These are phyloP conservation scores for Noctua janthina DNA, from an alignment of 2,888 invertebrate genomes.

Conservation along the genomic window DNA sequence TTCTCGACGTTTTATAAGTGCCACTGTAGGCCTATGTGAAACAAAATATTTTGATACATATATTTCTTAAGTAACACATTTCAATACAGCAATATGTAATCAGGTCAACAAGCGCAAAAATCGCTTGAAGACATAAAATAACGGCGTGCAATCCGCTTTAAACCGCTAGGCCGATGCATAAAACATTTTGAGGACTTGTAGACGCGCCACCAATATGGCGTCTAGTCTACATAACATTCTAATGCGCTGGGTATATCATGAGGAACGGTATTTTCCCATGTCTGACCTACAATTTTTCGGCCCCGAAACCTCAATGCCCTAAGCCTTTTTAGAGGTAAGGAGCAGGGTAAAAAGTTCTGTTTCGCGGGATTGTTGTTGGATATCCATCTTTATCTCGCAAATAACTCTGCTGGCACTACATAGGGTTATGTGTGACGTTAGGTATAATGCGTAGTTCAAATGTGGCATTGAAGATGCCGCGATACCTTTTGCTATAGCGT, in stretches of 20 bases:
- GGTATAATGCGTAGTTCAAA: no score
- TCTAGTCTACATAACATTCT: slow-evolving; percentile 73
- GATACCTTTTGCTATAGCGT: no score
- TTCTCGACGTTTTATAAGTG: no score
- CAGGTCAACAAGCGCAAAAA: slow-evolving; percentile 48
- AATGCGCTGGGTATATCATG: slow-evolving; percentile 62
- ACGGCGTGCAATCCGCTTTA: slow-evolving; percentile 72
- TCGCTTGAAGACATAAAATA: slow-evolving; percentile 66
- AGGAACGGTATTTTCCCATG: slow-evolving; percentile 54
- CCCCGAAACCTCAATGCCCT: not conserved
- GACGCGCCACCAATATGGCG: slow-evolving; percentile 73
- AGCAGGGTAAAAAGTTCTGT: not conserved
- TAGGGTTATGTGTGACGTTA: no score
- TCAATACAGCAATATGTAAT: slow-evolving; percentile 8
- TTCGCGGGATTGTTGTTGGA: no score
- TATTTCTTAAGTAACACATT: not conserved
- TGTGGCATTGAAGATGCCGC: no score
- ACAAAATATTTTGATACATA: no score
- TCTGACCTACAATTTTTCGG: not conserved
- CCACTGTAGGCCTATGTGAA: no score
- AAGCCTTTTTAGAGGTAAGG: not conserved
- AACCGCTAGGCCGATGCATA: slow-evolving; percentile 74
- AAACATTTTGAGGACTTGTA: slow-evolving; percentile 76
- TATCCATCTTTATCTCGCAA: no score
- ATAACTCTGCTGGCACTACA: no score